Conservation (phyloP, 2,888 invertebrate species). For the Phalera bucephala region DNA sequence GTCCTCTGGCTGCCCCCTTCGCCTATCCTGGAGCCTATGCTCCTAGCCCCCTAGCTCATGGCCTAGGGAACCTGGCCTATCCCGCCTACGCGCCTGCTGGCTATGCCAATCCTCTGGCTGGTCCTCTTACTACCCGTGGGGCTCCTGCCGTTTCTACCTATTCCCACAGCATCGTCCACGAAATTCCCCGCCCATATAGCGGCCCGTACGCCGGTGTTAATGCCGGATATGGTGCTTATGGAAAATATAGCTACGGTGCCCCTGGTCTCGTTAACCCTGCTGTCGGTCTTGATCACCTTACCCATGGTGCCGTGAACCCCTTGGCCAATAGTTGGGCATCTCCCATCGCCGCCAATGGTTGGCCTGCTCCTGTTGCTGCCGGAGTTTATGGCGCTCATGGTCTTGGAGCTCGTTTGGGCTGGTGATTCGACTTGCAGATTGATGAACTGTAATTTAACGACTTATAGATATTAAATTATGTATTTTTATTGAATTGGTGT, state of each 20-base stretch:
- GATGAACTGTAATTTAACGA: conserved; percentile 28
- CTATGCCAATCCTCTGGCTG: conserved; percentile 16
- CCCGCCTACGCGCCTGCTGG: conserved; percentile 9
- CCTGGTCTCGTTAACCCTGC: conserved; percentile 4
- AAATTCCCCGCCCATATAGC: conserved; percentile 25
- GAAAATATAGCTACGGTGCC: conserved; percentile 11
- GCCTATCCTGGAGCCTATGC: conserved; percentile 6
- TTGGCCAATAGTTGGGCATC: conserved; percentile 25
- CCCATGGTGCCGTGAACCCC: conserved; percentile 16
- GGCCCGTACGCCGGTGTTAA: conserved; percentile 20
- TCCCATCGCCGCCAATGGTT: conserved; percentile 12
- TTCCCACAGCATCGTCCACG: conserved; percentile 31
- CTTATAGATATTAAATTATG: conserved; percentile 19
- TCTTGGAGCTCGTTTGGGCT: conserved; percentile 16
- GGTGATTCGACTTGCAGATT: conserved; percentile 21
- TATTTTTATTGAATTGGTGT: too few species aligned
- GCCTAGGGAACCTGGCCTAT: conserved; percentile 7
- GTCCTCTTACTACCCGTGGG: conserved; percentile 20
- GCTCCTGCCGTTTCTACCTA: conserved; percentile 29
- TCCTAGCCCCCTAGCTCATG: conserved; percentile 1
- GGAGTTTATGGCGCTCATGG: conserved; percentile 11
- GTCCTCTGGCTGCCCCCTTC: background rate
- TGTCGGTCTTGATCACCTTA: conserved; percentile 17
- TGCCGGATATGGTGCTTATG: conserved; percentile 10
- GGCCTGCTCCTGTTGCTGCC: conserved; percentile 10